Base-by-base conservation (phyloP, 2,888 invertebrate genomes). In the Macrophya alboannulata region DNA sequence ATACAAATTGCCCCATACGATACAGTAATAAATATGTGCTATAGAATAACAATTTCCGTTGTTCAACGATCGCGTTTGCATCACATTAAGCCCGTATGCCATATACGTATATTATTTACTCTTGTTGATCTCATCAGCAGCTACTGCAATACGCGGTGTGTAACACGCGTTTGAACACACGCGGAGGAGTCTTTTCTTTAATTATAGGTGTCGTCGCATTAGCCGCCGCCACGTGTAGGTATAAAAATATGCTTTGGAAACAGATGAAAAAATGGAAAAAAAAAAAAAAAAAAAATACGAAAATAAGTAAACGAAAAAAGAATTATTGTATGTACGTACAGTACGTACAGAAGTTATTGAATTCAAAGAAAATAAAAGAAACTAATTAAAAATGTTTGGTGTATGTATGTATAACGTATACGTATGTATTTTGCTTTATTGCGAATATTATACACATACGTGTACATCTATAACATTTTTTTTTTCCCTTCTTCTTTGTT, bases 401-500 rank as follows among this genome's bases (percentile, higher is more conserved):
- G 4, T 48, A 48, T 48, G 4, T 48, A 48, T 15, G 10, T 48
- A 48, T 15, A 48, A 48, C 1, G 9, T 48, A 48, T 4, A 15
- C 1, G 4, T 4, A 15, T 10, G 9, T 31, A 12, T 17, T 10
- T 9, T 2, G 12, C 12, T 31, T 62, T 62, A 62, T 62, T 15
- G 62, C 62, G 25, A 62, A 62, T 62, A 71, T 71, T 71, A 43
- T n/a, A 15, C 43, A 8, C 40, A 40, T 71, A 71, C n/a, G 31
- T n/a, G n/a, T n/a, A 37, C 1, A 15, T 15, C 10, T 40, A 71
- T n/a, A 40, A 40, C 68, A 40, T 9, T 71, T 9, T 17, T n/a
- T 37, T n/a, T 9, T 71, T 71, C 21, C 12, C 21, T 62, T 31
- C 21, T 25, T 25, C 21, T 25, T 62, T 62, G 25, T 55, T 55